phyloP scores from a whole-genome alignment of 2,888 invertebrate species.

The Lithophane leautieri region DNA sequence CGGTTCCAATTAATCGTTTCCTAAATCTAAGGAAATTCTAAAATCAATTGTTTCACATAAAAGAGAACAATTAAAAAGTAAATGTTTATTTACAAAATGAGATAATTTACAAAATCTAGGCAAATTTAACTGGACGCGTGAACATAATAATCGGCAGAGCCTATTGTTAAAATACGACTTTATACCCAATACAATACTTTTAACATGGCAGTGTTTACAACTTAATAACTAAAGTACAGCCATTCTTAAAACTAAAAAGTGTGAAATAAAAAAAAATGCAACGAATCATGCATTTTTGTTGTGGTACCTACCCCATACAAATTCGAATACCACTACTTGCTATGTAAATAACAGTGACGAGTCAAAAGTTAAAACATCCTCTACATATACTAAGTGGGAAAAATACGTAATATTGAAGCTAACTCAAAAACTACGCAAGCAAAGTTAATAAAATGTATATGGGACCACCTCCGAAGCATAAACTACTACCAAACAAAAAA shows the following conservation, averaged over 20 bases:
- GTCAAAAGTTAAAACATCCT: no score
- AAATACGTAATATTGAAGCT: no score
- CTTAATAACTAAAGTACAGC: conserved; percentile 62
- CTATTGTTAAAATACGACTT: conserved; percentile 27
- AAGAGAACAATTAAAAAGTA: conserved; percentile 2
- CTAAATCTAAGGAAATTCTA: not conserved
- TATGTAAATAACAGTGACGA: no score
- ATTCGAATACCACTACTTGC: no score
- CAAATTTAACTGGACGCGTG: conserved; percentile 15
- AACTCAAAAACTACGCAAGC: no score
- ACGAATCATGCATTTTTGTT: no score
- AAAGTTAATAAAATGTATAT: no score
- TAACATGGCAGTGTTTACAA: conserved; percentile 56
- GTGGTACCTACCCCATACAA: no score
- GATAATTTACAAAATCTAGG: conserved; percentile 37
- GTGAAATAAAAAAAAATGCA: conserved; percentile 22
- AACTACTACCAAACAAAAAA: no score
- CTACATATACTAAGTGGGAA: no score
- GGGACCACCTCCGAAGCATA: no score
- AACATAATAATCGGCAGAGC: conserved; percentile 8
- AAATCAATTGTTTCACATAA: conserved; percentile 2
- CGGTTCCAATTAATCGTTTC: no score
- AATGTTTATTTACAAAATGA: conserved; percentile 52
- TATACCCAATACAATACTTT: conserved; percentile 51
- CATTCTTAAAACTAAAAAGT: conserved; percentile 41